Evolutionary conservation across 92 coral and sea anemone genomes (phyloP), one percentile per base, ranked within the genome.

Genomic region (Zoanthus sansibaricus): DNA sequence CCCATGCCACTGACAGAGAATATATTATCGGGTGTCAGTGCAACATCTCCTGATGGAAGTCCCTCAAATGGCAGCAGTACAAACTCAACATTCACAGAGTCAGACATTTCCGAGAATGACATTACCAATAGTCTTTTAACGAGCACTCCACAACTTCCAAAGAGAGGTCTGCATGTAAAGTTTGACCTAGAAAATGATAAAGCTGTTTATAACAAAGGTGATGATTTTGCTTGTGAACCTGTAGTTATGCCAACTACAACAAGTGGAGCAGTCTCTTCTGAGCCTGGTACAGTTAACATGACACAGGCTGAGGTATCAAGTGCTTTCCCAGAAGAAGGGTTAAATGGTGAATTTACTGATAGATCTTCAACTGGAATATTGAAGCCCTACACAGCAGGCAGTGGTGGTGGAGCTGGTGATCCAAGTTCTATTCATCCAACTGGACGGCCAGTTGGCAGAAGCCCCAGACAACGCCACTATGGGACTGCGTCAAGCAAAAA

Each of bases 381-480:
- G 4, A 94, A 96, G 87, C 94, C 92, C 17, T 86, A 90, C 49
- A 89, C 93, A 59, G 91, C 91, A 55, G 98, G 93, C 59, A 92
- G 94, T 77, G 97, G 96, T 42, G 82, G 85, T 59, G 95, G 96
- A 67, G 99, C 94, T 6, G 99, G 95, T 9, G 93, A 95, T 88
- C 91, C 85, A 42, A 87, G 69, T 59, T 70, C 68, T 86, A 86
- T 80, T 80, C 85, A 68, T 72, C 85, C 85, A 62, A 21, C 74
- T 66, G 85, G 85, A 51, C 84, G 71, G 62, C 76, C 78, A 16
- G 31, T 88, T 67, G 90, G 88, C 62, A 79, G 86, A 82, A 51
- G 80, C 46, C 82, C 42, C 46, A 54, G 44, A 16, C 71, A 83
- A 20, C 88, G 88, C 4, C 82, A 80, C 9, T 48, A 80, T 25